Percentiles rank a stretch among this genome's conserved stretches.
These are phyloP conservation scores for Sesia apiformis DNA, from an alignment of 2,888 invertebrate species.

Conservation along the genomic window DNA sequence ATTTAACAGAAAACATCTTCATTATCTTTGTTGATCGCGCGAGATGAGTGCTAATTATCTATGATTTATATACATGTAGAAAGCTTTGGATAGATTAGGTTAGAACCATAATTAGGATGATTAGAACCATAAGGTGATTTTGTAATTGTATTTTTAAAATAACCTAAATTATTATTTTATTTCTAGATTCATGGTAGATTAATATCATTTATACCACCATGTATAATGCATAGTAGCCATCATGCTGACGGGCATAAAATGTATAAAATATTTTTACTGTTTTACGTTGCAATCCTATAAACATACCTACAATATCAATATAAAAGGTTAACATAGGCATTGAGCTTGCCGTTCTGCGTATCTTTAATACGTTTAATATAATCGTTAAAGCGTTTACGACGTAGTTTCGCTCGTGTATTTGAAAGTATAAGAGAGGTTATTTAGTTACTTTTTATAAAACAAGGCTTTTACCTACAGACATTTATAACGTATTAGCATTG, in stretches of 20 bases:
- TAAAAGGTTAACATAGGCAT: conserved; percentile 15
- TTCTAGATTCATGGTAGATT: too few species aligned
- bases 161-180: too few species aligned
- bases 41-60: neutral
- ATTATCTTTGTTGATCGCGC: neutral
- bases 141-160: too few species aligned
- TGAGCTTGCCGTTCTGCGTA: conserved; percentile 5
- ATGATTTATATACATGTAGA: neutral
- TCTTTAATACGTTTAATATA: neutral
- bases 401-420: too few species aligned
- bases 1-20: neutral
- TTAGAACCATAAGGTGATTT: too few species aligned
- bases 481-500: too few species aligned
- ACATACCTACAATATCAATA: conserved; percentile 18
- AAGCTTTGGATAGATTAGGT: too few species aligned
- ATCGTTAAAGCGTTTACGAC: too few species aligned
- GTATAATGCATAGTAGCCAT: conserved; percentile 5
- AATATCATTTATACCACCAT: neutral
- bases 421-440: too few species aligned
- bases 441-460: too few species aligned
- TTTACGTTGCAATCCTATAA: conserved; percentile 8
- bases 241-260: conserved; percentile 16
- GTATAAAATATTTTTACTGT: conserved; percentile 17
- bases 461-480: too few species aligned
- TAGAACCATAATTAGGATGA: too few species aligned